A percentile compares a stretch with the other conserved stretches of the same genome.
Evolutionary conservation across 2,797 vertebrate genomes (phyloP).

Genomic region (Crocodylus rhombifer): DNA sequence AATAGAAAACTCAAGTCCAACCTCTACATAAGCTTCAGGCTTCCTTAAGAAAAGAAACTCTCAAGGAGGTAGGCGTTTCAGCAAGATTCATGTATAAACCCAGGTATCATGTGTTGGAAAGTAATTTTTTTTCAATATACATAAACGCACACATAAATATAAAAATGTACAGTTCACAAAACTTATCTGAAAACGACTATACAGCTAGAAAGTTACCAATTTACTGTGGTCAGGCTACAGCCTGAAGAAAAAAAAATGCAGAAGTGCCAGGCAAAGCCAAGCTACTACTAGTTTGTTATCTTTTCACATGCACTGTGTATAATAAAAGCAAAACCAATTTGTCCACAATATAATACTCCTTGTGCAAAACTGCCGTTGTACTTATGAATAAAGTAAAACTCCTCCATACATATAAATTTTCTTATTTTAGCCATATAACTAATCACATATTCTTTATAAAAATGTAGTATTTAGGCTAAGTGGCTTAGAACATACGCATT

Average conservation of each 20-base stretch:
- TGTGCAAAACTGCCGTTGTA: slow-evolving; percentile 14
- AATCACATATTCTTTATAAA: fast-evolving
- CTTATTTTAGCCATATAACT: neutral
- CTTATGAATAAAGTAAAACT: neutral
- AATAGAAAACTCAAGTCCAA: neutral
- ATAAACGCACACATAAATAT: neutral
- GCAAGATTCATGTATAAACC: neutral
- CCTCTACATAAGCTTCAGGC: neutral
- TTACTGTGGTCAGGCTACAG: neutral
- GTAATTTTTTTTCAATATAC: fast-evolving
- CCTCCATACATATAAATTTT: neutral
- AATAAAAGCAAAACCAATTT: neutral
- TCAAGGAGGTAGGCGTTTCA: neutral
- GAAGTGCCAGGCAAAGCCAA: fast-evolving
- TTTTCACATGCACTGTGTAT: neutral
- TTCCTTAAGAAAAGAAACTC: fast-evolving
- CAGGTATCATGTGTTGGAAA: fast-evolving
- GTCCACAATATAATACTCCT: slow-evolving; percentile 14
- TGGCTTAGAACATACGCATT: neutral
- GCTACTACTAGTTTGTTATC: neutral
- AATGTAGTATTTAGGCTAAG: neutral
- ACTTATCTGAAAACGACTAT: neutral
- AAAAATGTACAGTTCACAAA: fast-evolving
- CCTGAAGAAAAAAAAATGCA: neutral
- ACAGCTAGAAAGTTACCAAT: neutral